These are phyloP conservation scores for Saguinus imperator DNA, from an alignment of 2,113 vertebrate genomes.

Conservation along the genomic window DNA sequence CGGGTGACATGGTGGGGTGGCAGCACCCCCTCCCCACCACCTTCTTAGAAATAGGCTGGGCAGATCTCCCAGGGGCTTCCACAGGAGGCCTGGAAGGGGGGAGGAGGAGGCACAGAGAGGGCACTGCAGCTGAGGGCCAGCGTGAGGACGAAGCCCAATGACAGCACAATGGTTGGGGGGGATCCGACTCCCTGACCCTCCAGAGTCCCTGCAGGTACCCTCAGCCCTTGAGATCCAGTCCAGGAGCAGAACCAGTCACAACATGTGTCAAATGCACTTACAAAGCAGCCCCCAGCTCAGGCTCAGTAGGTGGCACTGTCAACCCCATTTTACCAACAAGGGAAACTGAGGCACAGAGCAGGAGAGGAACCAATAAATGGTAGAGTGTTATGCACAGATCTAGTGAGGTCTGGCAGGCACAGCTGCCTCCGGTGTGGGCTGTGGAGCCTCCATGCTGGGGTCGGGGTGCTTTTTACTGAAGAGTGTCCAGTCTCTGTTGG, in stretches of 20 bases:
- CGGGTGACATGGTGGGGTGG: neutral
- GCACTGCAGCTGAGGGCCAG: neutral
- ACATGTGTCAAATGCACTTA: neutral
- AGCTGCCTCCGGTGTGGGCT: accelerated
- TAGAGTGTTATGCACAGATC: neutral
- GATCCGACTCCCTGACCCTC: neutral
- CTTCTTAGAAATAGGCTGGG: neutral
- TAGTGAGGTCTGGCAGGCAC: neutral
- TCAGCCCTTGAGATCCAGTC: neutral
- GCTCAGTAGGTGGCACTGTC: neutral
- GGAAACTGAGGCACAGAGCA: slow-evolving; percentile 41
- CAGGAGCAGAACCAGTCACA: neutral
- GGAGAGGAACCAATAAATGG: neutral
- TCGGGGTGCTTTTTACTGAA: neutral
- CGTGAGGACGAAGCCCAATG: no score
- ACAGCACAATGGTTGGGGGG: neutral
- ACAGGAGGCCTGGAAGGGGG: accelerated
- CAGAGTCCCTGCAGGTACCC: neutral
- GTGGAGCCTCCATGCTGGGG: neutral
- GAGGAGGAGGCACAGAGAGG: neutral
- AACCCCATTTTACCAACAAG: neutral
- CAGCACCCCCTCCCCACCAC: neutral
- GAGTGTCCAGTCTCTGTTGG: neutral
- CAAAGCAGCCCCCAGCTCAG: neutral
- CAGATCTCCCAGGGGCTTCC: neutral